Evolutionary conservation across 2,797 vertebrate species (phyloP), one percentile per base, ranked within the genome.

Genomic region (Sebastes dallii): DNA sequence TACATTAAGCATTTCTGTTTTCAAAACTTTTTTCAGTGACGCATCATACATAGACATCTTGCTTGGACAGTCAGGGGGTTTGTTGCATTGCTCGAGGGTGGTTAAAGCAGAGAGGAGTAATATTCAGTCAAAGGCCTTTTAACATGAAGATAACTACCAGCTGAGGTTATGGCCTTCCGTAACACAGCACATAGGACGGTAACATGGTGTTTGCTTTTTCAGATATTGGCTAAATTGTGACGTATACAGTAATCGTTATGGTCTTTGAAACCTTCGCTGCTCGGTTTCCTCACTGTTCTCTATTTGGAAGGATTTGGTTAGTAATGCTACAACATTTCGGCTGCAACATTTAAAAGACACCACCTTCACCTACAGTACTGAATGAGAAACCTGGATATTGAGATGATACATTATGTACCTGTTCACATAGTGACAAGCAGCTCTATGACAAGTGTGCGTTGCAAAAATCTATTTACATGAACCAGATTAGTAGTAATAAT

Each of bases 121-220:
- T 32, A 25, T 58, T 83, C 66, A 78, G 42, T 81, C 72, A 67
- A 20, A 58, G n/a, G 9, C 27, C 18, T 62, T 12, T 3, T 29
- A 25, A 60, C n/a, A 14, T 52, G 9, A 66, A 22, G 1, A 16
- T 46, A n/a, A 20, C n/a, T 25, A 46, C 32, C 32, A 24, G 4
- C n/a, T 6, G 16, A 25, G 32, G 13, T 36, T 9, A 14, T 1
- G 1, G 10, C 5, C 18, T 18, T 32, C n/a, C 55, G 30, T 29
- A 50, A 65, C 9, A 12, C 61, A 58, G n/a, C 11, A 30, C 64
- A 39, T 13, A 54, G 36, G 14, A 24, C 58, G 16, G 39, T 0
- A 65, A 46, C 18, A 16, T 11, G 5, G 5, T 42, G 24, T 16
- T 36, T 5, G 22, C 2, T 36, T 46, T n/a, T 54, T 52, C 30